phyloP scores from a whole-genome alignment of 2,113 vertebrate species.

The Halcyon malimbica region DNA sequence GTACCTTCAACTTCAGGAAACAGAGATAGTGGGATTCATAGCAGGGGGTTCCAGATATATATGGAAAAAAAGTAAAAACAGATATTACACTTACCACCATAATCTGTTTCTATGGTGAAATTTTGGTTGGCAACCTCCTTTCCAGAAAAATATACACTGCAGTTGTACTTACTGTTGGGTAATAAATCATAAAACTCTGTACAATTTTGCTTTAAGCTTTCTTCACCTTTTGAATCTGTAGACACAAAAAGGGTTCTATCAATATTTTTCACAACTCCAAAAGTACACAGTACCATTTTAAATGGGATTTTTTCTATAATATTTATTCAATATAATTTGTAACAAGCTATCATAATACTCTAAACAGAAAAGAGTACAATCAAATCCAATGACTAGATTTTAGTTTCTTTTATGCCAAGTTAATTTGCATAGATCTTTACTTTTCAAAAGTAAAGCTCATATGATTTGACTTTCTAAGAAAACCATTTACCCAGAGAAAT shows the following conservation, averaged over 20 bases:
- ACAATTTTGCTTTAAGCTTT: rapidly evolving
- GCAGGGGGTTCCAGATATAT: neutral
- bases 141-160: rapidly evolving
- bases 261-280: neutral
- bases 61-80: neutral
- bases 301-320: neutral
- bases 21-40: neutral
- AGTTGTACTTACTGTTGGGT: neutral
- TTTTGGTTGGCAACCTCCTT: rapidly evolving
- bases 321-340: neutral
- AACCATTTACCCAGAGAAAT: neutral
- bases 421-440: neutral
- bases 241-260: neutral
- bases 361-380: neutral
- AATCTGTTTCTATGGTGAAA: neutral
- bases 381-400: neutral
- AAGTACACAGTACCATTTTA: neutral
- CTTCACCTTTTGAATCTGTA: rapidly evolving
- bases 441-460: neutral
- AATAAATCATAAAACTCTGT: rapidly evolving
- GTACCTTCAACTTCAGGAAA: neutral
- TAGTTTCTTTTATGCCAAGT: neutral
- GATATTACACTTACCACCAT: constrained; percentile 72
- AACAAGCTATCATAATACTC: neutral
- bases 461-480: neutral